Evolutionary conservation across 1,140 invertebrate species (phyloP), one percentile per base, ranked within the genome.

Genomic region (Nasonia longicornis): DNA sequence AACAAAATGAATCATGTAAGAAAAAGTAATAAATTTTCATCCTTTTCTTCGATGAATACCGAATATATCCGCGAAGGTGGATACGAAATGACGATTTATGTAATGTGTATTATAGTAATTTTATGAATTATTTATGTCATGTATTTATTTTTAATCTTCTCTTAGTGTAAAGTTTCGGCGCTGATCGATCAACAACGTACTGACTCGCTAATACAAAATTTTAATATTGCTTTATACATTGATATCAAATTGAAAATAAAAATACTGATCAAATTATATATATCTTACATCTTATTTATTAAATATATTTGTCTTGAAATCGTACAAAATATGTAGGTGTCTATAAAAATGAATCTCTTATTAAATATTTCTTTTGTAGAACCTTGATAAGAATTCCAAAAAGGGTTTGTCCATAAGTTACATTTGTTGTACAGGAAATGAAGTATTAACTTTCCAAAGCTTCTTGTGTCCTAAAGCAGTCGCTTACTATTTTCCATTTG

Each of bases 401-500:
- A 63, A 63, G n/a, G 58, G 14, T 63, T 4, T 66, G 7, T 11
- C 22, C 16, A 7, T 42, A 42, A 42, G 16, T 66, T 66, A 26
- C 20, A 66, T n/a, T 22, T 26, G 6, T 16, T 66, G 26, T 7
- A 64, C 26, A 16, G 14, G 3, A 20, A 48, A 48, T 6, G 8
- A 16, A 22, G 70, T 70, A 2, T 86, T 77, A 84, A 72, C 52
- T 84, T 14, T 87, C 85, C 63, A 86, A 48, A n/a, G 84, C 48
- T 85, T 95, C 94, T 92, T 96, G 95, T 85, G 95, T 91, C 86
- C 96, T 92, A 85, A 95, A 96, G 84, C 93, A 95, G 87, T 97
- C 96, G 72, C 94, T 96, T 35, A 95, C 95, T 83, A 97, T 96
- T 91, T 96, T 97, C 96, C 96, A 97, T 87, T 96, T 96, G 81